Evolutionary conservation across 2,113 vertebrate species (phyloP), one percentile per base, ranked within the genome.

Genomic region (Myocastor coypus): DNA sequence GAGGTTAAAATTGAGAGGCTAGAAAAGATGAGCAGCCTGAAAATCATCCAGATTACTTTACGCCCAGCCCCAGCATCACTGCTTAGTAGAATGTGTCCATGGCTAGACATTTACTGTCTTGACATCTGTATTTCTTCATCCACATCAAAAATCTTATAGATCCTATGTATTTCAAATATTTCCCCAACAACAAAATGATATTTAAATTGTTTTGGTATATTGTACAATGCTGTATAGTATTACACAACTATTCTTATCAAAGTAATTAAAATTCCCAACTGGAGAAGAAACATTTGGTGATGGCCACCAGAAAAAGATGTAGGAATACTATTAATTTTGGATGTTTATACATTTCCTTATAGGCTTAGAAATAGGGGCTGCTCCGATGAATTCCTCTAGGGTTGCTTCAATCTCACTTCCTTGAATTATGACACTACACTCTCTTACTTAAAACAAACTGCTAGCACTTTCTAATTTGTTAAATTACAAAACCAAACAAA

Each of bases 401-500:
- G 26, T 88, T 83, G 34, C 71, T 92, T 85, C 6, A 69, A 3
- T 83, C 93, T 85, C 64, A 37, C 89, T 82, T 95, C 30, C 83
- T 94, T 82, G 82, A n/a, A 24, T 13, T 37, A 71, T 68, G 69
- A 28, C 1, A 22, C 3, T 75, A 4, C 5, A n/a, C 12, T 10
- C 1, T 91, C 22, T 6, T 85, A 57, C 42, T 87, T 83, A 66
- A 55, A 7, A 57, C 7, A 88, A 83, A 83, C 1, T 20, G 32
- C 61, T 87, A 71, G 55, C 64, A 61, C 1, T 92, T 91, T 96
- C 14, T 85, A 14, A 20, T 7, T 40, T 64, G 81, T 92, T 59
- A 88, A 87, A 34, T 9, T 12, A 42, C 87, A 26, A 90, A 85
- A 75, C 19, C 17, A 86, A 34, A 6, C 3, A 42, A 64, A 28